A percentile compares a stretch with the other conserved stretches of the same genome.
These are phyloP conservation scores for Ochropleura leucogaster DNA, from an alignment of 2,888 invertebrate species.

Conservation along the genomic window DNA sequence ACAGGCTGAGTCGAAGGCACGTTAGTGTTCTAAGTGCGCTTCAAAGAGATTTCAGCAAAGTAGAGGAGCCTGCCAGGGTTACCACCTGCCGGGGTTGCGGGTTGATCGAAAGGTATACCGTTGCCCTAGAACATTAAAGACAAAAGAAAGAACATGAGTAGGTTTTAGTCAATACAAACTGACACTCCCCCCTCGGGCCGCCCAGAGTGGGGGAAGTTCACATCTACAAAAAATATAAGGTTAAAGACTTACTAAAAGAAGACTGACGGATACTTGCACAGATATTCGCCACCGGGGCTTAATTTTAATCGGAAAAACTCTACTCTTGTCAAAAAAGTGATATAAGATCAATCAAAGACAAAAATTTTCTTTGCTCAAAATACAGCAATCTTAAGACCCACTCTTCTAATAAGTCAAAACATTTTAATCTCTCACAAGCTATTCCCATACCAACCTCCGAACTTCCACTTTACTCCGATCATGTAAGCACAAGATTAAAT, in stretches of 20 bases:
- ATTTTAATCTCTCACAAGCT: not conserved
- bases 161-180: too few relatives aligned
- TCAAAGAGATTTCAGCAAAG: too few relatives aligned
- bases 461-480: not conserved
- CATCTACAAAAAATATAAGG: too few relatives aligned
- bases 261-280: not conserved
- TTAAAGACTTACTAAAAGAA: not conserved
- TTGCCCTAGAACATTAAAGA: too few relatives aligned
- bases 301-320: not conserved
- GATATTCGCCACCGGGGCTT: not conserved
- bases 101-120: too few relatives aligned
- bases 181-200: too few relatives aligned
- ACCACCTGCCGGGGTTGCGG: too few relatives aligned
- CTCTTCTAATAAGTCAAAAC: not conserved
- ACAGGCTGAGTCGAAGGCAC: too few relatives aligned
- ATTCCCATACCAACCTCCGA: not conserved
- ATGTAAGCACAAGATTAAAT: constrained; percentile 26
- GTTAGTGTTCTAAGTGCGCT: too few relatives aligned
- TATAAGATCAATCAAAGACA: not conserved
- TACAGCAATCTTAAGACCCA: not conserved
- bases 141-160: too few relatives aligned
- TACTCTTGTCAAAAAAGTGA: not conserved
- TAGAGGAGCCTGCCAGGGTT: too few relatives aligned
- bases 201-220: too few relatives aligned
- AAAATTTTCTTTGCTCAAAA: not conserved